Percentiles rank a stretch among this genome's conserved stretches.
Evolutionary conservation across 2,888 invertebrate genomes (phyloP).

Genomic region (Parasteatoda lunata): DNA sequence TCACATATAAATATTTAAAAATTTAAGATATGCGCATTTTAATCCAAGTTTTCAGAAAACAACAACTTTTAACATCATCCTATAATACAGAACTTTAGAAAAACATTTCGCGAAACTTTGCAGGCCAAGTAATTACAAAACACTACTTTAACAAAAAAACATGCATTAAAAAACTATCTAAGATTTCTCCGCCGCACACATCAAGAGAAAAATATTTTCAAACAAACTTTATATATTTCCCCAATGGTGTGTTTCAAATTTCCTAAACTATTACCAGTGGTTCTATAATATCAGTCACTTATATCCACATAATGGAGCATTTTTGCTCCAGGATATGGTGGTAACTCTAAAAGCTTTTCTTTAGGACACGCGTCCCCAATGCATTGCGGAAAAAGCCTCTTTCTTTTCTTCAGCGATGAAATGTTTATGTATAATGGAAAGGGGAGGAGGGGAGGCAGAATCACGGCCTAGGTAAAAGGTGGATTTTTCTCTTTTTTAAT

Average conservation of each 20-base stretch:
- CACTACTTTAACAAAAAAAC: too few relatives aligned
- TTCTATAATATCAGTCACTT: neutral
- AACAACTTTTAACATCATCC: too few relatives aligned
- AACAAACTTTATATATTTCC: too few relatives aligned
- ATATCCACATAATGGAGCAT: neutral
- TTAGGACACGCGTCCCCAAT: conserved; percentile 24
- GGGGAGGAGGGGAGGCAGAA: conserved; percentile 14
- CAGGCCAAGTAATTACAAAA: too few relatives aligned
- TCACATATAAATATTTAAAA: too few relatives aligned
- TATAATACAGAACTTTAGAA: too few relatives aligned
- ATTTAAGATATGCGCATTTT: too few relatives aligned
- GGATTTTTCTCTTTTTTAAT: conserved; percentile 40
- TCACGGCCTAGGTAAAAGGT: conserved; percentile 40
- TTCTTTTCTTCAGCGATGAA: conserved; percentile 36
- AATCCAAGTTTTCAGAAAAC: too few relatives aligned
- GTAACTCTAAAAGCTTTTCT: neutral
- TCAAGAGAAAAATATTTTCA: too few relatives aligned
- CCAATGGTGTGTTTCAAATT: neutral
- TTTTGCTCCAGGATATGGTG: neutral
- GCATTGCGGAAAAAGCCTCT: conserved; percentile 3
- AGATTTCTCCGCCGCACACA: too few relatives aligned
- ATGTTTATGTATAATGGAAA: conserved; percentile 64
- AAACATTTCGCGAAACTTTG: too few relatives aligned
- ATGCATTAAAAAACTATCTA: too few relatives aligned
- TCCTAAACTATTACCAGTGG: neutral